Evolutionary conservation across 2,888 invertebrate genomes (phyloP), one percentile per base, ranked within the genome.

Genomic region (Ornithoptera priamus): DNA sequence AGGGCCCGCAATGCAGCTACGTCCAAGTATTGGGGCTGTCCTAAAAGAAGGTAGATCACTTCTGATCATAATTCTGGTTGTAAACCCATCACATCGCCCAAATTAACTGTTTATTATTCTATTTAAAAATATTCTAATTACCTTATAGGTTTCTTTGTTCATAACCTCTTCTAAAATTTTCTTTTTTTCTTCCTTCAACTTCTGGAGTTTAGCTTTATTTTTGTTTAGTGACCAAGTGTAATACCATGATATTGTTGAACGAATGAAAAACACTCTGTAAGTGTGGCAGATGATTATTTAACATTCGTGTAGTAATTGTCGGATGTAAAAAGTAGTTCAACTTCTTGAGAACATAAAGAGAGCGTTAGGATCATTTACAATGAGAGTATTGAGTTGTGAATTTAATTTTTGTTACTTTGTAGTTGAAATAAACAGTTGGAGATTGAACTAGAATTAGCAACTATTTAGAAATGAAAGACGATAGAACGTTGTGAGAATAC

Each of bases 141-240:
- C 97, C 93, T 99, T 99, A 85, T 99, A 99, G 0, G 98, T 99
- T 89, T 99, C 99, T 56, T 96, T 99, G 82, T 99, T 99, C 95
- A 97, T 99, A 50, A 99, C 99, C 83, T 97, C 96, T 81, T 99
- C 98, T 69, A 99, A 90, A 74, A 99, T 95, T 84, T 96, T 95
- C 84, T 95, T 96, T 82, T 97, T 98, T 80, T 97, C 95, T n/a
- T 95, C 94, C 77, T 95, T 93, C 86, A 98, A 94, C 67, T 94
- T 94, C 62, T 88, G 89, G 57, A 97, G 88, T 83, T 96, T 96
- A 69, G 94, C 92, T 82, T 96, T 95, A 88, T 97, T 98, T 82
- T 95, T 95, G 72, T 94, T 94, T 66, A 98, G 93, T 82, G 96
- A 96, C 85, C 97, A 94, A 77, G 96, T 95, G 86, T 97, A 99